Evolutionary conservation across 1,140 invertebrate genomes (phyloP), one percentile per base, ranked within the genome.

Genomic region (Periplaneta americana): DNA sequence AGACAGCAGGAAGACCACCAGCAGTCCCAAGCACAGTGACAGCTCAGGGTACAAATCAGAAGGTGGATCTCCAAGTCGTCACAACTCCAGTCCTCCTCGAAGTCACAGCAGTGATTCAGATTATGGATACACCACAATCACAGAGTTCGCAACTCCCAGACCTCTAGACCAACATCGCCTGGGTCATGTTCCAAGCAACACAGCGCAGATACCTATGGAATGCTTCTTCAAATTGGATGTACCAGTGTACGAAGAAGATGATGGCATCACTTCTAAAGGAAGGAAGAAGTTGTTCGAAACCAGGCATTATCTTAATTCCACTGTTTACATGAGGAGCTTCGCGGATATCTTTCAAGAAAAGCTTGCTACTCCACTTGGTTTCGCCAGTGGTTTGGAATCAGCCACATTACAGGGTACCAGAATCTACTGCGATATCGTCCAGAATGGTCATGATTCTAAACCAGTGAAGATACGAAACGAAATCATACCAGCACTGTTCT

Each of bases 271-370:
- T 48, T 48, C n/a, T 22, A 48, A 18, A 22, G 5, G 13, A 15
- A 18, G 39, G 48, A 74, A 32, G 10, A 36, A 81, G 74, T 22
- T 77, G 5, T 84, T 82, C 15, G 82, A 85, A 74, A 83, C 75
- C 0, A n/a, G 82, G 9, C 88, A 88, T 74, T 94, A 92, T 84
- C 86, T 93, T 2, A 92, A 90, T 84, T 94, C 92, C 9, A 84
- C 87, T 13, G 87, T 85, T 32, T 94, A 94, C 81, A 92, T 93
- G 90, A 86, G 87, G 28, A 89, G 93, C 79, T 94, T 94, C 84
- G 90, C 88, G 0, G 89, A 92, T 77, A 82, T 92, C 31, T 92
- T 93, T 78, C 87, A 89, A 33, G 85, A 91, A 48, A 88, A 90
- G 33, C 85, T 94, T 74, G 91, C 89, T 0, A 83, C 87, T 0